A percentile compares a stretch with the other conserved stretches of the same genome.
Evolutionary conservation across 1,140 invertebrate species (phyloP).

Genomic region (Aplysia californica): DNA sequence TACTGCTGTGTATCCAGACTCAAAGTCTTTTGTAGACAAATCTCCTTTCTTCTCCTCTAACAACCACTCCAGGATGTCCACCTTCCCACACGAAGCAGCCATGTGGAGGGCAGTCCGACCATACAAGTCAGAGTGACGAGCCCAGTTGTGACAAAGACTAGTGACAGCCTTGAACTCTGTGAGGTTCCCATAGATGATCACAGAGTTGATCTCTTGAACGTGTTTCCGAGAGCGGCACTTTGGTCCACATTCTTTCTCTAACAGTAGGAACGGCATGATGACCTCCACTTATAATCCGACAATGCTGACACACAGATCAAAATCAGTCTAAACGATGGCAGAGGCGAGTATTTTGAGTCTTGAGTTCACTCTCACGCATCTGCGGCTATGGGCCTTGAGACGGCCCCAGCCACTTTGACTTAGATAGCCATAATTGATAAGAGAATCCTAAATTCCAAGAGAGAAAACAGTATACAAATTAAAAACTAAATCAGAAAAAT

Average conservation of each 20-base stretch:
- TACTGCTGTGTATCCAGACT: constrained; percentile 81
- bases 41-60: constrained; percentile 72
- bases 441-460: constrained; percentile 36
- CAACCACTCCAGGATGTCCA: constrained; percentile 76
- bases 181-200: constrained; percentile 71
- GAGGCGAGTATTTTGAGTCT: neutral
- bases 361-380: neutral
- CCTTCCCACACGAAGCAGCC: constrained; percentile 76
- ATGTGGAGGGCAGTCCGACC: constrained; percentile 78
- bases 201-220: constrained; percentile 73
- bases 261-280: constrained; percentile 39
- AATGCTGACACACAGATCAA: neutral
- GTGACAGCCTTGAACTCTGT: constrained; percentile 64
- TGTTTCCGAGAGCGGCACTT: constrained; percentile 74
- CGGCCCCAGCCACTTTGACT: constrained; percentile 32
- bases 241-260: constrained; percentile 57
- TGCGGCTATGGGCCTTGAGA: constrained; percentile 36
- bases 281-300: neutral
- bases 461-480: too few relatives aligned
- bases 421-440: constrained; percentile 51
- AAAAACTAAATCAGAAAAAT: too few relatives aligned
- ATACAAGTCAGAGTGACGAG: constrained; percentile 64
- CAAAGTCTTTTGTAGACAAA: constrained; percentile 75
- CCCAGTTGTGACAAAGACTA: constrained; percentile 72
- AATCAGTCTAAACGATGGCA: neutral